These are phyloP conservation scores for Poicephalus gulielmi DNA, from an alignment of 2,113 vertebrate genomes.

Conservation along the genomic window DNA sequence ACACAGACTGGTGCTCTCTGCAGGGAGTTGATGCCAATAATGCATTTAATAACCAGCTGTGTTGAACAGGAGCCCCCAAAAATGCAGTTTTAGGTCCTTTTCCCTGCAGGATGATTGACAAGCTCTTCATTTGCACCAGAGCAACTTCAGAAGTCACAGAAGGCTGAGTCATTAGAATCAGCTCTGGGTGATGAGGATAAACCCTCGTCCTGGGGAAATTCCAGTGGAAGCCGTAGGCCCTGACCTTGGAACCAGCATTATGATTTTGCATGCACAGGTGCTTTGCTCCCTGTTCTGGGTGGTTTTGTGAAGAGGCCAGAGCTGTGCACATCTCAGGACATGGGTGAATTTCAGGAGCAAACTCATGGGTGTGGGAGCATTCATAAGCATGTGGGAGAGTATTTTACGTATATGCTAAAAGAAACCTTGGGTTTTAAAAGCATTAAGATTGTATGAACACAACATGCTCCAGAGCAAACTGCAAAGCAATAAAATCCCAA, in stretches of 20 bases:
- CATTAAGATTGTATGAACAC: not conserved
- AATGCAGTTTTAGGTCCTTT: not conserved
- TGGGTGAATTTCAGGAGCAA: not conserved
- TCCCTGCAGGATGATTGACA: not conserved
- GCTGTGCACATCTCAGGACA: rapidly evolving
- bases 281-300: not conserved
- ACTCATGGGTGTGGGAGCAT: not conserved
- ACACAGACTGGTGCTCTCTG: not conserved
- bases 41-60: not conserved
- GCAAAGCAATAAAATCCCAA: not conserved
- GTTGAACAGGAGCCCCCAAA: not conserved
- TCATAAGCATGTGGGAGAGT: rapidly evolving
- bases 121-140: not conserved
- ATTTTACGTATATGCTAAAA: not conserved
- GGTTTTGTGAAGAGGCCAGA: not conserved
- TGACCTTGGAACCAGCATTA: rapidly evolving
- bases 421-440: conserved; percentile 9
- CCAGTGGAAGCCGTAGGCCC: rapidly evolving
- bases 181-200: not conserved
- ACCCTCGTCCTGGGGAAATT: not conserved
- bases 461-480: not conserved
- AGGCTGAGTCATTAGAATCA: rapidly evolving
- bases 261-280: rapidly evolving
- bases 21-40: not conserved
- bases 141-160: rapidly evolving